Base-by-base conservation (phyloP, 2,797 vertebrate genomes). In the Mycteria americana region DNA sequence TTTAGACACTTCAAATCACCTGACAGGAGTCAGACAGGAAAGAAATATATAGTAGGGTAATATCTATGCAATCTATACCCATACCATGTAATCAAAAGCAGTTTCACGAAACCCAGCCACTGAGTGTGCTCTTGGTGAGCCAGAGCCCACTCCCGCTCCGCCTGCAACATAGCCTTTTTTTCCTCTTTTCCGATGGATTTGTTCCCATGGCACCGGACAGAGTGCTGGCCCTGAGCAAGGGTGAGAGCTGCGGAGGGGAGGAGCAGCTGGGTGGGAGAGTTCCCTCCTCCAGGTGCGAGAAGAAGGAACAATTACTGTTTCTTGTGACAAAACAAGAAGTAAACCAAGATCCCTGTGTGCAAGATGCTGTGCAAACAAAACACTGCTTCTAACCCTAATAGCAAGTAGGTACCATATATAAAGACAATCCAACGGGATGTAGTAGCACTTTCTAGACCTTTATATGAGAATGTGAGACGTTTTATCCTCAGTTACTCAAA, bases 241-340 rank as follows among this genome's bases (percentile, higher is more conserved):
- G 11, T 0, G 0, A 76, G 67, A 54, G 35, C 28, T 28, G 35
- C 0, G 3, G 27, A 68, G 14, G 24, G n/a, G 17, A 62, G 11
- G 8, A 74, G 23, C 41, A 41, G 51, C 0, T 31, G 60, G 3
- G 22, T 31, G 33, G 12, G 51, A 53, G 18, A 77, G 43, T 2
- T 56, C 3, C 27, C 15, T 28, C 10, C 10, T 33, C 25, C 41
- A 21, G 45, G 30, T 31, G 10, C 0, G 0, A 56, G n/a, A 64
- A 39, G 33, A 43, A 75, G 62, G 51, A 51, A 10, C 18, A 67
- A 3, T 18, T 53, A 37, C 23, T 54, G 23, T 35, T 70, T 70
- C 39, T 33, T 63, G 25, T 14, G 45, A 31, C 41, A 57, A 67
- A 89, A 35, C 11, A 37, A 33, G 21, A 59, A 3, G 21, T 1